These are phyloP conservation scores for Vanacampus margaritifer DNA, from an alignment of 2,113 vertebrate species.

Conservation along the genomic window DNA sequence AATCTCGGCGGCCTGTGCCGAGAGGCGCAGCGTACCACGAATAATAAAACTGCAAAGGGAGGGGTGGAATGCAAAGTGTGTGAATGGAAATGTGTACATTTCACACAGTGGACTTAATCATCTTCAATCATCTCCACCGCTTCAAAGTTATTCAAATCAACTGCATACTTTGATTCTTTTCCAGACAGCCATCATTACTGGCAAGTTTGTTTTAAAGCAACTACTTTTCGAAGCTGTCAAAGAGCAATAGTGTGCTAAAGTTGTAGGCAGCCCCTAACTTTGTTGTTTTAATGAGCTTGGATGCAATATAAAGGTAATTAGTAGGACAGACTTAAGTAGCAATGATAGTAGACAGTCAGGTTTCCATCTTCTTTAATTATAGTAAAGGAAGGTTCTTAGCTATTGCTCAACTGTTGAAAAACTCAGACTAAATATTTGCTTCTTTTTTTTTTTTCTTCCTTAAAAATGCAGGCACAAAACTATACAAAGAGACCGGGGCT, in stretches of 20 bases:
- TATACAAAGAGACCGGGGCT: too few species aligned
- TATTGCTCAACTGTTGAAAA: too few species aligned
- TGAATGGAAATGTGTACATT: neutral
- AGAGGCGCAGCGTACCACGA: constrained; percentile 17
- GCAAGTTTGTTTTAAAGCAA: neutral
- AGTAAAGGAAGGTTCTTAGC: too few species aligned
- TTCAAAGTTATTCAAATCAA: constrained; percentile 1
- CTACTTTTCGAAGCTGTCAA: neutral
- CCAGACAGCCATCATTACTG: neutral
- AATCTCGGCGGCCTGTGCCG: constrained; percentile 38
- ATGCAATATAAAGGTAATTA: neutral
- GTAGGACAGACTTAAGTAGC: neutral
- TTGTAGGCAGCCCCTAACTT: neutral
- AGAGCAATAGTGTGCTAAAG: neutral
- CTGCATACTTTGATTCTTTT: neutral
- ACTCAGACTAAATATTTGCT: too few species aligned
- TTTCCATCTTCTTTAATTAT: too few species aligned
- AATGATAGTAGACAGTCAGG: neutral
- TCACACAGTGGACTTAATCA: neutral
- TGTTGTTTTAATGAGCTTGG: neutral
- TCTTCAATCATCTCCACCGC: neutral
- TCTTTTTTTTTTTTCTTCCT: too few species aligned
- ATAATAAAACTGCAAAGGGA: constrained; percentile 28
- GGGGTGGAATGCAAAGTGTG: constrained; percentile 6
- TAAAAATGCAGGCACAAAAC: too few species aligned